These are phyloP conservation scores for Hippopotamus amphibius DNA, from an alignment of 2,113 vertebrate species.

Conservation along the genomic window DNA sequence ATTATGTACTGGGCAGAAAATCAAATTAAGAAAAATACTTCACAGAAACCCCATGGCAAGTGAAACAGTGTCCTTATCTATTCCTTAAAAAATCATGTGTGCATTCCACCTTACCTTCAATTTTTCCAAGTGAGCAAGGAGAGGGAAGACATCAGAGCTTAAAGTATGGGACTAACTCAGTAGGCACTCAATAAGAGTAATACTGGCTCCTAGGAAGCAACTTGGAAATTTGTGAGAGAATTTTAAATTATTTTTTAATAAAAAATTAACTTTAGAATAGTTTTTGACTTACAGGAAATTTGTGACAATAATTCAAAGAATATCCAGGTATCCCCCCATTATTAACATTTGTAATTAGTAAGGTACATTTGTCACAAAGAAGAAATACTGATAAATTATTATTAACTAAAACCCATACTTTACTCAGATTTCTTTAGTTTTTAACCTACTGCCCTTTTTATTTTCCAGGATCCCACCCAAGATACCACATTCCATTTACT, in stretches of 20 bases:
- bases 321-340: background rate
- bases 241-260: background rate
- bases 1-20: background rate
- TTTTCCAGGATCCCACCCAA: background rate
- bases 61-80: background rate
- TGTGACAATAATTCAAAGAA: background rate
- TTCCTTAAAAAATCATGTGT: background rate
- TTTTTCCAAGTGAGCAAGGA: background rate
- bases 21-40: background rate
- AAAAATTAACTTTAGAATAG: background rate
- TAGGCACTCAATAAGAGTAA: background rate
- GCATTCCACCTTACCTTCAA: background rate
- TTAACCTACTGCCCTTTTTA: background rate
- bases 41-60: background rate
- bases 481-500: background rate
- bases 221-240: background rate
- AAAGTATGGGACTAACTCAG: background rate
- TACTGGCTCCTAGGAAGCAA: background rate
- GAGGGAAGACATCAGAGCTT: background rate
- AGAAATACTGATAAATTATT: background rate
- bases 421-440: background rate
- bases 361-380: background rate
- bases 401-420: background rate
- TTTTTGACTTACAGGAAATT: background rate
- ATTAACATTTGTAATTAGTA: background rate